Conservation (phyloP, 2,797 vertebrate species). For the Myiotriccus ornatus region DNA sequence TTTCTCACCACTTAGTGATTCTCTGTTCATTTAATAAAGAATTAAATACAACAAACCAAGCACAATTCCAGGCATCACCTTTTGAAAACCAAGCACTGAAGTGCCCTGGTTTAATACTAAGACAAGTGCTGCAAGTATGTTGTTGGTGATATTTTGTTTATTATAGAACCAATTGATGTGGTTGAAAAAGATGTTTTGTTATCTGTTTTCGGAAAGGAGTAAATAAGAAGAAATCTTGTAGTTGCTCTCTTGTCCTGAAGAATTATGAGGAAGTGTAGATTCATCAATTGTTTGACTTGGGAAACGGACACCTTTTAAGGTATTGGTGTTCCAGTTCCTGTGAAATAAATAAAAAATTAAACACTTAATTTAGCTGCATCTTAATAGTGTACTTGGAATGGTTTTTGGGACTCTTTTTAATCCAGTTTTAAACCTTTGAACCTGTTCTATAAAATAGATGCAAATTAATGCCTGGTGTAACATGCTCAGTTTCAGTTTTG, state of each 20-base stretch:
- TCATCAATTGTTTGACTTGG: not conserved
- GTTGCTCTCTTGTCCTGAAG: not conserved
- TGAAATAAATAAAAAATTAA: not conserved
- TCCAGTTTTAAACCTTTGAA: not conserved
- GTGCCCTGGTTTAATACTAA: not conserved
- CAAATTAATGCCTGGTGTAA: not conserved
- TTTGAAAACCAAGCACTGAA: not conserved
- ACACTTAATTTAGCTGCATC: not conserved
- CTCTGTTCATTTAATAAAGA: not conserved
- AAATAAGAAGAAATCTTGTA: not conserved
- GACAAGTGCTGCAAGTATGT: not conserved
- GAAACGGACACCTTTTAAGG: not conserved
- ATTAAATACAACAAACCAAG: not conserved
- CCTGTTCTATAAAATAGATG: not conserved
- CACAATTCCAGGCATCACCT: rapidly evolving
- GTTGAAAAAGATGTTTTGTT: not conserved
- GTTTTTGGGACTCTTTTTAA: not conserved
- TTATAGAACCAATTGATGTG: not conserved
- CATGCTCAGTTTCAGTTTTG: not conserved
- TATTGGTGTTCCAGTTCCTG: not conserved
- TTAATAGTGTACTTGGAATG: not conserved
- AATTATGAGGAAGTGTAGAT: not conserved
- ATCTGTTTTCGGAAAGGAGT: not conserved
- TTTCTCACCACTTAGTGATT: not conserved
- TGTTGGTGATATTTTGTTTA: not conserved